Evolutionary conservation across 1,140 invertebrate genomes (phyloP).

Genomic region (Agrilus planipennis): DNA sequence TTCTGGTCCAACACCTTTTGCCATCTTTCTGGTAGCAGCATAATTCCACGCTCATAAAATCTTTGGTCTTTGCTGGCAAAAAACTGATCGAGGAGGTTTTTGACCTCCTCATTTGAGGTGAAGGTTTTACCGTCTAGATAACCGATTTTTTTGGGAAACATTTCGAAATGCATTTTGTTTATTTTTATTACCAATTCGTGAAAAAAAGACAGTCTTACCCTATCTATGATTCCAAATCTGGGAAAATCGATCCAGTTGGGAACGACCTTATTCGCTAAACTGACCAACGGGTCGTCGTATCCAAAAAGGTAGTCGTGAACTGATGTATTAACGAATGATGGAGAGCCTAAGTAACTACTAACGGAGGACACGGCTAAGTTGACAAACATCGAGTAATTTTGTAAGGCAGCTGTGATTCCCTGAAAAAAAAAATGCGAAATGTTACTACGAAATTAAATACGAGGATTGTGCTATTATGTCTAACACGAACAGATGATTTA

Average conservation of each 20-base stretch:
- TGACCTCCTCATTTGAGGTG: too few relatives aligned
- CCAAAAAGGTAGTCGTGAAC: not conserved
- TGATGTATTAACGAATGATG: conserved; percentile 32
- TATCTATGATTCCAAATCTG: not conserved
- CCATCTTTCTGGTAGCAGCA: too few relatives aligned
- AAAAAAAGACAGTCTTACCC: conserved; percentile 10
- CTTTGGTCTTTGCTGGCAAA: too few relatives aligned
- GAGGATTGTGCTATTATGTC: too few relatives aligned
- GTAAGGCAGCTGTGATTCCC: conserved; percentile 48
- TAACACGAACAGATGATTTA: too few relatives aligned
- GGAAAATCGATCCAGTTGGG: not conserved
- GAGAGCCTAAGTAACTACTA: conserved; percentile 45
- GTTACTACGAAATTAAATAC: too few relatives aligned
- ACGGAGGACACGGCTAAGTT: conserved; percentile 52
- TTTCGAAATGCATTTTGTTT: too few relatives aligned
- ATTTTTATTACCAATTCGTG: not conserved
- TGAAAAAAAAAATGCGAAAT: conserved; percentile 26
- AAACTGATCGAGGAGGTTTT: too few relatives aligned
- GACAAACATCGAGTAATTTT: conserved; percentile 43
- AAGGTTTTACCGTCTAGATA: too few relatives aligned
- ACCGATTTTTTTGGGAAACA: too few relatives aligned
- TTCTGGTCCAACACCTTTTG: too few relatives aligned
- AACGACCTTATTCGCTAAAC: not conserved
- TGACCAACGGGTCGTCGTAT: not conserved
- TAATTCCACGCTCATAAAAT: too few relatives aligned